Conservation (phyloP, 2,888 invertebrate genomes). For the Neoaliturus tenellus region DNA sequence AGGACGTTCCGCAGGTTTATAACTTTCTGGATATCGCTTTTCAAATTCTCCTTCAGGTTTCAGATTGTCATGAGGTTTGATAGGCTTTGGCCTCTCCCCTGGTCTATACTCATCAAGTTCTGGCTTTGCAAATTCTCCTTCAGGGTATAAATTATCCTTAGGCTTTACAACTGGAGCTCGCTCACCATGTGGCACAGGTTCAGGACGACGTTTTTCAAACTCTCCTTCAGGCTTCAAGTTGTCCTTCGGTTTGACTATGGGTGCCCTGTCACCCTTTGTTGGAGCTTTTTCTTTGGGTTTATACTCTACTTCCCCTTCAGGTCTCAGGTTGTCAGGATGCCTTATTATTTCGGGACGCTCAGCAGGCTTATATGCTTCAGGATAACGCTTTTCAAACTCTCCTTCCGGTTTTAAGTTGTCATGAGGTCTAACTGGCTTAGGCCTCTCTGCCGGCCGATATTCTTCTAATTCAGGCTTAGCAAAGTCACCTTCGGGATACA, state of each 20-base stretch:
- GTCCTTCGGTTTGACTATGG: slow-evolving; percentile 79
- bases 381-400: slow-evolving; percentile 72
- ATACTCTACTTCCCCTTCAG: slow-evolving; percentile 73
- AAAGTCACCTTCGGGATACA: slow-evolving; percentile 76
- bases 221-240: slow-evolving; percentile 72
- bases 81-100: slow-evolving; percentile 65
- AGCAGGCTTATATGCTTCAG: slow-evolving; percentile 71
- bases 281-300: slow-evolving; percentile 71
- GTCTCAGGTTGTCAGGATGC: slow-evolving; percentile 74
- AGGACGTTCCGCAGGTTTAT: slow-evolving; percentile 77
- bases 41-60: slow-evolving; percentile 70
- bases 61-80: slow-evolving; percentile 68
- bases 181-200: slow-evolving; percentile 60
- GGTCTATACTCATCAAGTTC: slow-evolving; percentile 70
- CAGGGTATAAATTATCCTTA: slow-evolving; percentile 75
- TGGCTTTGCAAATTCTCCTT: slow-evolving; percentile 69
- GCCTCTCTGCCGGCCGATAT: slow-evolving; percentile 71
- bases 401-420: slow-evolving; percentile 68
- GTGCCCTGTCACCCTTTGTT: slow-evolving; percentile 75
- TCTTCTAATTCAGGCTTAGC: slow-evolving; percentile 77
- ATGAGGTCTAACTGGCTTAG: slow-evolving; percentile 72
- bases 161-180: slow-evolving; percentile 71
- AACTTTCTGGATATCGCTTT: slow-evolving; percentile 69
- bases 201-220: slow-evolving; percentile 71
- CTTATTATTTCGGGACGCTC: slow-evolving; percentile 71